Evolutionary conservation across 2,113 vertebrate species (phyloP), one percentile per base, ranked within the genome.

Genomic region (Cephalopholis sonnerati): DNA sequence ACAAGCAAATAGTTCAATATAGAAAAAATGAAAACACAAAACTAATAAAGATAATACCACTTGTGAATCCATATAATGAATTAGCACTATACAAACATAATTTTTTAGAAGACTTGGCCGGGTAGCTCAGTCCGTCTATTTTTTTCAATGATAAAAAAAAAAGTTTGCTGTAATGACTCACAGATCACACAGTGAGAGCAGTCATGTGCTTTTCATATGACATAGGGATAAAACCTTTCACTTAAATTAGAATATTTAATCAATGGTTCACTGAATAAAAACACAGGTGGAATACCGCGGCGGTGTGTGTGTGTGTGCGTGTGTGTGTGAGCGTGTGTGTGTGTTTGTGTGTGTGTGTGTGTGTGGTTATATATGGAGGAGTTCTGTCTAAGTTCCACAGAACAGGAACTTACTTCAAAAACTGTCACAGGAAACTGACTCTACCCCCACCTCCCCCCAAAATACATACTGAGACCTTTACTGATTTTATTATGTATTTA

Each of bases 361-460:
- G 41, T 87, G 85, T 75, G 81, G 71, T 88, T 90, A 48, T 85
- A 62, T 65, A 81, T 51, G 41, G 84, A 79, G 87, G 80, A 82
- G 65, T 90, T 90, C 82, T 88, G 55, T 69, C 41, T 84, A 64
- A 85, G 76, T 93, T 92, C 87, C 50, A 58, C 83, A 91, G 89
- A 94, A 92, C 92, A 93, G 92, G 93, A 94, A 93, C 89, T 90
- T 68, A 79, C 55, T 81, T 88, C 64, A 86, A 82, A 93, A 88
- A 84, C 81, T 89, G 84, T 81, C 74, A 88, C 88, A 90, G 90
- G 90, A 94, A 93, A 84, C 86, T 66, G 27, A 53, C 67, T 80
- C 69, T 71, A 46, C 32, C 65, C 55, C 75, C 74, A 11, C 5
- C 32, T 36, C 32, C 27, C 68, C 81, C 32, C 61, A 66, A 80